Base-by-base conservation (phyloP, 2,888 invertebrate species). In the Campoplex capitator region DNA sequence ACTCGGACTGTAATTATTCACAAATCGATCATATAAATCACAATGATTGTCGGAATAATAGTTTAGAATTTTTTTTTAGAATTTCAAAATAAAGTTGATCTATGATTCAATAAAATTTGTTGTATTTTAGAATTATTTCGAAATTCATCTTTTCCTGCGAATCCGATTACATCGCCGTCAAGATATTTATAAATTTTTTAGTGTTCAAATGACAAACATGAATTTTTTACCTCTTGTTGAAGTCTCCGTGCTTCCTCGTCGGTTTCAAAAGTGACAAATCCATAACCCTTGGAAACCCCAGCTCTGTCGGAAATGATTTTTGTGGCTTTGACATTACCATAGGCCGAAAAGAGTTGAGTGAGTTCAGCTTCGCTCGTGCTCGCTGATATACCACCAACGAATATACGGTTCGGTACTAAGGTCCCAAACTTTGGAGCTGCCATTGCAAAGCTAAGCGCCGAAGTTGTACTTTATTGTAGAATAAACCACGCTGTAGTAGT, bases 291-390 rank as follows among this genome's bases (percentile, higher is more conserved):
- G 88, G 99, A 98, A 32, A 98, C 98, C 4, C 99, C 99, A 88
- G 98, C 98, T 91, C 98, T 95, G 94, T 99, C 99, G 91, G 97
- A 97, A 89, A 99, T 99, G 90, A 99, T 99, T 95, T 99, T 98
- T 77, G 98, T 98, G 71, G 98, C 97, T 90, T 97, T 98, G 56
- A 98, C 98, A 78, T 97, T 97, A 78, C 98, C 98, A 92, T 98
- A 98, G 75, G 97, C 96, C 88, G 98, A 98, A 95, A 99, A 99
- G 89, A 99, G 97, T 94, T 98, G 97, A 95, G 98, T 97, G 89
- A 99, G 95, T 93, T 99, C 99, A 80, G 97, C 97, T 95, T 99
- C 99, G 74, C 98, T 98, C 70, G 99, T 99, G 92, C 97, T 98
- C 92, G 98, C 96, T 83, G 98, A 97, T 92, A 99, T 99, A 38